These are phyloP conservation scores for Globodera ellingtonae DNA, from an alignment of 1,140 invertebrate species.

Conservation along the genomic window DNA sequence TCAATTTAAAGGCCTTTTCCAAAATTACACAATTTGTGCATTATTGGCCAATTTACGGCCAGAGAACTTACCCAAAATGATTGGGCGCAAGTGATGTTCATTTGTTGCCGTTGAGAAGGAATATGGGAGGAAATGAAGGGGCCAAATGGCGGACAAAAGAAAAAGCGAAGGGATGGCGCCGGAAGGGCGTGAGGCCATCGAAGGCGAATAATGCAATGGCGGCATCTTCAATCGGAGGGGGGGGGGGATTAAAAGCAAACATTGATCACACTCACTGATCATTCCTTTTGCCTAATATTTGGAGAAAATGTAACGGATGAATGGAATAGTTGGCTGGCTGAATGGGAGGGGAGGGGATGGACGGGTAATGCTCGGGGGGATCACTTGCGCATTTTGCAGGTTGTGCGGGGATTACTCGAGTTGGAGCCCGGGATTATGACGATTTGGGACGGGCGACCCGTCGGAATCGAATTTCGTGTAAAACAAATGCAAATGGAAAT, in stretches of 20 bases:
- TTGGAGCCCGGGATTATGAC: too few relatives aligned
- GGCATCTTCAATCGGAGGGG: neutral
- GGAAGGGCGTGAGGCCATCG: neutral
- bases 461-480: too few relatives aligned
- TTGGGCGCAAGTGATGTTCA: constrained; percentile 11
- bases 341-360: neutral
- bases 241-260: neutral
- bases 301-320: neutral
- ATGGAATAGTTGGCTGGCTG: neutral
- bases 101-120: constrained; percentile 1
- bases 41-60: neutral
- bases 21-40: neutral
- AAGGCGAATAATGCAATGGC: neutral
- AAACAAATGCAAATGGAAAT: too few relatives aligned
- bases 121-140: neutral
- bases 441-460: neutral
- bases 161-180: constrained; percentile 1
- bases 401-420: neutral
- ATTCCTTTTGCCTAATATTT: too few relatives aligned
- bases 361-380: neutral
- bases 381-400: neutral
- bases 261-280: too few relatives aligned
- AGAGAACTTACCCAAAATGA: constrained; percentile 22
- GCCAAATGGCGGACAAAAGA: neutral
- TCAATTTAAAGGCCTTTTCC: neutral